Percentiles rank a stretch among this genome's conserved stretches.
Evolutionary conservation across 2,888 invertebrate genomes (phyloP).

Genomic region (Axea sp.): DNA sequence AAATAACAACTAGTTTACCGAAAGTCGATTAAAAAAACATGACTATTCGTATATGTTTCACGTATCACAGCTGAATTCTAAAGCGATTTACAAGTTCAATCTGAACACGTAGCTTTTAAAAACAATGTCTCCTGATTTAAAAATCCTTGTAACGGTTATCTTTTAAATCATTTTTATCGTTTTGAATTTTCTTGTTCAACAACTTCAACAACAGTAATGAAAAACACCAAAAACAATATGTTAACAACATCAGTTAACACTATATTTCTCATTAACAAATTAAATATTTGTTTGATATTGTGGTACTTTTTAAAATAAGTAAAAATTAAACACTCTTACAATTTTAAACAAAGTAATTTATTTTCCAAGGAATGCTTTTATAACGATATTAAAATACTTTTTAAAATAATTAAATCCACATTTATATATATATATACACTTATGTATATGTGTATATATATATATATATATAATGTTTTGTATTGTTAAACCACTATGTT

Average conservation of each 20-base stretch:
- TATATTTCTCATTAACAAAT: no score
- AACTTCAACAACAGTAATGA: background rate
- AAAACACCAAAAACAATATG: background rate
- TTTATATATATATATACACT: no score
- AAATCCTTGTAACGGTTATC: slow-evolving; percentile 34
- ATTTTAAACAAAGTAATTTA: no score
- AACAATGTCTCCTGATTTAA: slow-evolving; percentile 46
- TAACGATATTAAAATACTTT: no score
- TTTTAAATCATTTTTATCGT: slow-evolving; percentile 7
- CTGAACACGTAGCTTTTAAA: slow-evolving; percentile 45
- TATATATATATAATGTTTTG: no score
- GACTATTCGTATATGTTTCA: slow-evolving; percentile 16
- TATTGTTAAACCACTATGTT: background rate
- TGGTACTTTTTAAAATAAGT: no score
- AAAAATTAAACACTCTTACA: no score
- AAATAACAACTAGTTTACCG: background rate
- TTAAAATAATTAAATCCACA: no score
- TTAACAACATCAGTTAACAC: no score
- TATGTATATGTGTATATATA: no score
- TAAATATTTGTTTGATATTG: no score
- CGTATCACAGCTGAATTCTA: slow-evolving; percentile 50
- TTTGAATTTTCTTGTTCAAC: background rate
- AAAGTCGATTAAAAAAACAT: slow-evolving; percentile 14
- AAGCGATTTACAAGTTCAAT: slow-evolving; percentile 36
- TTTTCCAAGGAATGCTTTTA: no score